Base-by-base conservation (phyloP, 2,113 vertebrate species). In the Chionodraco myersi region DNA sequence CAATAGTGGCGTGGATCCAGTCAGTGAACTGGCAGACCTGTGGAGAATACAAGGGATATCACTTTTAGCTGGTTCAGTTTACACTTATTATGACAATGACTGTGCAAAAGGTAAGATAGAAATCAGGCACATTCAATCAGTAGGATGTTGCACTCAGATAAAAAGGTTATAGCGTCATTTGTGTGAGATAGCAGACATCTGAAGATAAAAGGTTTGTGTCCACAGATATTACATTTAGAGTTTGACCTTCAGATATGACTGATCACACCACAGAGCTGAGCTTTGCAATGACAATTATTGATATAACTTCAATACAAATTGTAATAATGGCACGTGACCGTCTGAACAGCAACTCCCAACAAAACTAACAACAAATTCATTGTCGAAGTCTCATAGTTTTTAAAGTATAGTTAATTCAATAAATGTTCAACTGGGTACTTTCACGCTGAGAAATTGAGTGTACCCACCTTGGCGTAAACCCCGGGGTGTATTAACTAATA, bases 401-500 rank as follows among this genome's bases (percentile, higher is more conserved):
- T 41, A 6, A 41, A 7, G 36, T 41, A 7, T 41, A 41, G 36
- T 41, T 41, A 41, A 41, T 41, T 41, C 36, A 41, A 41, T 41
- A 7, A 7, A 41, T 41, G 36, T 41, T 41, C 36, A 30, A 30
- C 30, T 3, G 3, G 30, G 30, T 30, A 30, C 30, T 30, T 30
- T 30, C 30, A 30, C 36, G 7, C 36, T 41, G 36, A 41, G 36
- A 41, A 41, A 41, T 53, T n/a, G 23, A 18, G 26, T 72, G 14
- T 18, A 63, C 47, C 15, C 18, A 85, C 94, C 66, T 86, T 94
- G 80, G 93, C 92, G 74, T 95, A 95, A 60, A 95, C 94, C 0
- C 93, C 92, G 0, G 94, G 94, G 0, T 4, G 3, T 30, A 30
- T 30, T 30, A 30, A 30, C 30, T 30, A 30, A 30, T 30, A 30